These are phyloP conservation scores for Matsumyia berberina DNA, from an alignment of 2,888 invertebrate genomes.

Conservation along the genomic window DNA sequence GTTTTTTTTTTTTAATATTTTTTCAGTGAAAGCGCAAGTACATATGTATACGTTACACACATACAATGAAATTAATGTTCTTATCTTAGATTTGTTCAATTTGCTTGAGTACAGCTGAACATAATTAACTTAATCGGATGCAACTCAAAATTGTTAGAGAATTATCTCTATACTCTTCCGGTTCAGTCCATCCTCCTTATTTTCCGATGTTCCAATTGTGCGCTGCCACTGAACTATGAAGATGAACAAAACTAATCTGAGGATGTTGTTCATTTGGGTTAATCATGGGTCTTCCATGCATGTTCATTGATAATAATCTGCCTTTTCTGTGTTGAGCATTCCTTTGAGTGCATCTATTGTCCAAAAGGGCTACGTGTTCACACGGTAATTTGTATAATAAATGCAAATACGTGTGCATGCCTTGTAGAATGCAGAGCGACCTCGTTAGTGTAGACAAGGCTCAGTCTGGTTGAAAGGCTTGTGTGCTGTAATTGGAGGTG, in stretches of 20 bases:
- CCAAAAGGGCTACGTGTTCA: slow-evolving; percentile 57
- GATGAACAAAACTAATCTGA: slow-evolving; percentile 51
- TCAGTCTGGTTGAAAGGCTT: background rate
- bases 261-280: slow-evolving; percentile 72
- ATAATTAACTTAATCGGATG: background rate
- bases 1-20: slow-evolving; percentile 3
- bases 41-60: background rate
- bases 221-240: slow-evolving; percentile 7
- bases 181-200: background rate
- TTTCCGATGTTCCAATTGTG: slow-evolving; percentile 8
- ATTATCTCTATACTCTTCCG: slow-evolving; percentile 3
- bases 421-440: slow-evolving; percentile 15
- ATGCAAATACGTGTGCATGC: slow-evolving; percentile 7
- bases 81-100: background rate
- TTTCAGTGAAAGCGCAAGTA: background rate
- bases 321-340: slow-evolving; percentile 29
- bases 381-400: slow-evolving; percentile 56
- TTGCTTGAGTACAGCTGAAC: background rate
- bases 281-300: slow-evolving; percentile 50
- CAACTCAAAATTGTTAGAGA: background rate
- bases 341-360: slow-evolving; percentile 53
- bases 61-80: background rate
- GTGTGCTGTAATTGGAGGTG: background rate
- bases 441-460: background rate
- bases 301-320: slow-evolving; percentile 50